A percentile compares a stretch with the other conserved stretches of the same genome.
Conservation (phyloP, 2,888 invertebrate species). For the Helobdella robusta region DNA sequence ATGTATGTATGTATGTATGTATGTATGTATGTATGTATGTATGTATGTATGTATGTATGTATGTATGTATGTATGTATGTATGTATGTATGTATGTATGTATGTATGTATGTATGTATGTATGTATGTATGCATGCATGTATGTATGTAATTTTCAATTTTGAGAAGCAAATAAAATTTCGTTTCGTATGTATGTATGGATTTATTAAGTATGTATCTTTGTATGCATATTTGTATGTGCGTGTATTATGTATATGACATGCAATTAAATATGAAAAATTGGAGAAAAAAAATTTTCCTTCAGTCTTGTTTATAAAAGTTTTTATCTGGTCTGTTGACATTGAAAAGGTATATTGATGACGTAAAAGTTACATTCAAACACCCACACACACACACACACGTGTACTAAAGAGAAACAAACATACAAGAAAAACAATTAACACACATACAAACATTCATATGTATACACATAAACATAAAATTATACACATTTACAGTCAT, state of each 20-base stretch:
- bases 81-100: slow-evolving; percentile 14
- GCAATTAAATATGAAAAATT: too few species aligned
- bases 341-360: too few species aligned
- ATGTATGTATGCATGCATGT: slow-evolving; percentile 9
- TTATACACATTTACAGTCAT: slow-evolving; percentile 3
- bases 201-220: too few species aligned
- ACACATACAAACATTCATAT: slow-evolving; percentile 14
- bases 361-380: background rate
- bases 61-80: slow-evolving; percentile 9
- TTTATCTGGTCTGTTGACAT: too few species aligned
- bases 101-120: slow-evolving; percentile 14
- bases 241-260: too few species aligned
- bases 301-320: too few species aligned
- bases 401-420: too few species aligned
- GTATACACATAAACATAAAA: slow-evolving; percentile 17
- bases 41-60: slow-evolving; percentile 9
- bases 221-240: too few species aligned
- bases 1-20: slow-evolving; percentile 12
- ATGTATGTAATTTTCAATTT: too few species aligned
- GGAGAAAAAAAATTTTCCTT: too few species aligned
- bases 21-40: slow-evolving; percentile 12
- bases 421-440: slow-evolving; percentile 2
- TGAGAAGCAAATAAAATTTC: too few species aligned
- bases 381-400: slow-evolving; percentile 23
- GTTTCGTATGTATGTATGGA: background rate